These are phyloP conservation scores for Drosophila punjabiensis DNA, from an alignment of 1,140 invertebrate genomes.

Conservation along the genomic window DNA sequence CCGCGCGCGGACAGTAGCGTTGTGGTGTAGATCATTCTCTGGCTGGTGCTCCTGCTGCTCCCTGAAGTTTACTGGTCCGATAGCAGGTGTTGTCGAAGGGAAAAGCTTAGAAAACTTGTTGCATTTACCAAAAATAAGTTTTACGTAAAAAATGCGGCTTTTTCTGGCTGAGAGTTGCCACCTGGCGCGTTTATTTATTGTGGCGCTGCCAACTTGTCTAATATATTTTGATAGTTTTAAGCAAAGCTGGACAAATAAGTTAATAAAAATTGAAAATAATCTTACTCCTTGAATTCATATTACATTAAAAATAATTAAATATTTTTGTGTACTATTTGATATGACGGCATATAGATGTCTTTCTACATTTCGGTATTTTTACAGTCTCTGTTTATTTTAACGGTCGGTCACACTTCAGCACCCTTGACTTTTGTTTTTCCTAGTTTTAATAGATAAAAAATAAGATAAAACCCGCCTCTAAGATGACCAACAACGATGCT, in stretches of 20 bases:
- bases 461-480: slow-evolving; percentile 9
- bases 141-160: slow-evolving; percentile 80
- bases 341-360: no score
- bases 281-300: background rate
- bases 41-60: background rate
- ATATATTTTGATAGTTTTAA: background rate
- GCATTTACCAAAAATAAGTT: slow-evolving; percentile 56
- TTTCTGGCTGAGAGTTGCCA: slow-evolving; percentile 26
- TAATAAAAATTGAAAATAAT: background rate
- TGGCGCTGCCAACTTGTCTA: background rate
- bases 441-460: slow-evolving; percentile 1
- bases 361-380: background rate
- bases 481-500: slow-evolving; percentile 67
- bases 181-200: background rate
- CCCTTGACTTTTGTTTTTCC: slow-evolving; percentile 18
- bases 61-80: background rate
- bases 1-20: slow-evolving; percentile 65
- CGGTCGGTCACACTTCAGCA: background rate
- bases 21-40: slow-evolving; percentile 73
- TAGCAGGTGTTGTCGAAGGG: background rate
- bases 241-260: background rate
- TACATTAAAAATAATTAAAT: background rate
- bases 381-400: background rate
- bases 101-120: slow-evolving; percentile 58
- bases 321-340: no score